Base-by-base conservation (phyloP, 2,888 invertebrate genomes). In the Diplazon laetatorius region DNA sequence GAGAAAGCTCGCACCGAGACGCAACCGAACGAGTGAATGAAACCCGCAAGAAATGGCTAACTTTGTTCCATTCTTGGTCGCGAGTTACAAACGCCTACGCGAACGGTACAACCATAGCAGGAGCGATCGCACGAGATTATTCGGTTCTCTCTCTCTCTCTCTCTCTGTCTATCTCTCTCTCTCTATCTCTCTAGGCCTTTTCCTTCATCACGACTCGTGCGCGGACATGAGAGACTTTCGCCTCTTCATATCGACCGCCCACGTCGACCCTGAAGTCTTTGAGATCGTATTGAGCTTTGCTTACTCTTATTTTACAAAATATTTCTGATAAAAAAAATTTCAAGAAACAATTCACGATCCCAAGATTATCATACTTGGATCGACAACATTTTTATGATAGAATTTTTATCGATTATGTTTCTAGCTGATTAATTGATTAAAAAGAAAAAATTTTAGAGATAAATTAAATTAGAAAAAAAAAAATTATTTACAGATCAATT, bases 151-250 rank as follows among this genome's bases (percentile, higher is more conserved):
- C 37, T n/a, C 37, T 50, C 37, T 25, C 14, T 18, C 48, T 8
- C 46, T 50, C 37, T 25, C 14, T 48, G 35, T 25, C 20, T 30
- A 2, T 30, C 30, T 30, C 30, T 30, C 30, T 30, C 30, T 30
- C 30, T 30, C 30, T 30, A 5, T 18, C 37, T n/a, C 46, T 50
- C 46, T 25, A 10, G 60, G 44, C 46, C 22, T n/a, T n/a, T n/a
- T n/a, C n/a, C n/a, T n/a, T n/a, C n/a, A n/a, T n/a, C n/a, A n/a
- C n/a, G n/a, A n/a, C 22, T 12, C 39, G 22, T 14, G 48, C 22
- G 50, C 60, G 25, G 39, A 50, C 50, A 50, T 22, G 35, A 35
- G 57, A 75, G 55, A 76, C 82, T 80, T 82, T 83, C 80, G 81
- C 81, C 69, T 78, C 65, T 20, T 30, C 14, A 2, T 44, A 60